Evolutionary conservation across 2,888 invertebrate genomes (phyloP).

Genomic region (Pocota personata): DNA sequence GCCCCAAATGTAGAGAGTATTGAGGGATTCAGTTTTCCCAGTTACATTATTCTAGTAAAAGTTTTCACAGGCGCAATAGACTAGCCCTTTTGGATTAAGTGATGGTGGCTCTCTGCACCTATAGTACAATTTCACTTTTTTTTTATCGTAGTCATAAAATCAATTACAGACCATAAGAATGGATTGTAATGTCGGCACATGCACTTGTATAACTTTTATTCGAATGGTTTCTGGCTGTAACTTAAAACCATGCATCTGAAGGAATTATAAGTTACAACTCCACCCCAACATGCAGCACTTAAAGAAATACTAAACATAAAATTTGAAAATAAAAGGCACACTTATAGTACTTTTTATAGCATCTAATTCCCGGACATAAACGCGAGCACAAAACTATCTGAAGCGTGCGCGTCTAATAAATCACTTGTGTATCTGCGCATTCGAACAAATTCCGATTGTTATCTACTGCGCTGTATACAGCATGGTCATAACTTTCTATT

Average conservation of each 20-base stretch:
- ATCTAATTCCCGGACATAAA: background rate
- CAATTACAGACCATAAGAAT: background rate
- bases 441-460: background rate
- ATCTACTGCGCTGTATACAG: background rate
- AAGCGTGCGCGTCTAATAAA: constrained; percentile 1
- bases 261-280: background rate
- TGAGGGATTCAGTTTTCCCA: too few species aligned
- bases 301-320: background rate
- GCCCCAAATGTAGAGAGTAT: too few species aligned
- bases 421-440: background rate
- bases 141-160: background rate
- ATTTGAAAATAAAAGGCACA: background rate
- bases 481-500: background rate
- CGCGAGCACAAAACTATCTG: background rate
- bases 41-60: too few species aligned
- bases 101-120: background rate
- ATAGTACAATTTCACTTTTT: background rate
- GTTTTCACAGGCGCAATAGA: too few species aligned
- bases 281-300: background rate
- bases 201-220: background rate
- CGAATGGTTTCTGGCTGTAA: background rate
- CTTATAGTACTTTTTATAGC: background rate
- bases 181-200: background rate
- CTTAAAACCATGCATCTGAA: background rate
- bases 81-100: too few species aligned